phyloP scores from a whole-genome alignment of 2,113 vertebrate genomes.

The Henicopernis longicauda region DNA sequence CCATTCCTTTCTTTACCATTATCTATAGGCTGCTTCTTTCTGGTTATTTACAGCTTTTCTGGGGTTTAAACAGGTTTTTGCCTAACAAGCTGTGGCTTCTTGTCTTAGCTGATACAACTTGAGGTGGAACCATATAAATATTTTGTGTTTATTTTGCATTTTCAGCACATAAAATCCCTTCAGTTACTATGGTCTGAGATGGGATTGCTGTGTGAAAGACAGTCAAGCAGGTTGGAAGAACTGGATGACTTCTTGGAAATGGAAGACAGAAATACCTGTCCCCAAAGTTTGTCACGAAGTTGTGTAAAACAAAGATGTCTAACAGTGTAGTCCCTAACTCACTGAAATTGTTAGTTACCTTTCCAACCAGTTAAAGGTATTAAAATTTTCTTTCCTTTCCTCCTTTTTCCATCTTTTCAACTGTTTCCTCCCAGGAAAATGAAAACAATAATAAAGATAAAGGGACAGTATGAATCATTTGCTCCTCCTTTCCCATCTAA shows the following conservation, averaged over 20 bases:
- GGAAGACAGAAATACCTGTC: not conserved
- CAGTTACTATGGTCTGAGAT: not conserved
- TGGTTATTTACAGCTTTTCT: not conserved
- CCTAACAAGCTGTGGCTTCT: not conserved
- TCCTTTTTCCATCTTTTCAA: not conserved
- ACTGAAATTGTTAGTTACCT: not conserved
- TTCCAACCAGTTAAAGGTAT: not conserved
- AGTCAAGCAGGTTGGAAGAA: not conserved
- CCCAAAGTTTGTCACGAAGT: not conserved
- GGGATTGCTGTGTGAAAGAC: not conserved
- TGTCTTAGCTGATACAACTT: not conserved
- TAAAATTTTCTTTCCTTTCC: not conserved
- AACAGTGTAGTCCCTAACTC: not conserved
- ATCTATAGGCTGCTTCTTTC: not conserved
- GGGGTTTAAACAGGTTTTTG: not conserved
- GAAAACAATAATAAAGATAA: not conserved
- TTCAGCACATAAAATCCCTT: not conserved
- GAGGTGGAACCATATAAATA: not conserved
- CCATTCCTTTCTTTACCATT: not conserved
- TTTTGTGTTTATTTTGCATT: not conserved
- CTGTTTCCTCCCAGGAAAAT: not conserved
- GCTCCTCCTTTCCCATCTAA: not conserved
- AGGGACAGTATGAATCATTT: not conserved
- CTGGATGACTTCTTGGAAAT: not conserved
- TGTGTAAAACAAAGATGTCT: not conserved